Evolutionary conservation across 2,888 invertebrate genomes (phyloP).

Genomic region (Ophion ventricosus): DNA sequence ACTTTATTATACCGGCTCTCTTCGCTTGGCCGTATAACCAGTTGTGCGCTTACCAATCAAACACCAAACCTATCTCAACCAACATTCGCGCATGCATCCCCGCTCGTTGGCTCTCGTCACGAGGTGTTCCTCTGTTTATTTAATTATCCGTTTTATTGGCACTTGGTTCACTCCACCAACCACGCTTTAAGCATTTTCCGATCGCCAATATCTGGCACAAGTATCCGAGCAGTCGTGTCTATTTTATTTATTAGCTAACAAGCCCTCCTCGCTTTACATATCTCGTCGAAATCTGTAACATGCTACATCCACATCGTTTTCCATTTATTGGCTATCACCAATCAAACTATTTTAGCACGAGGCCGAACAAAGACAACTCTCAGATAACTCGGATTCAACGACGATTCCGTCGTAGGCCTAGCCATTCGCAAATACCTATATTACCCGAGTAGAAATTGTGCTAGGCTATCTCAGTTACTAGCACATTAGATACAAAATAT

Average conservation of each 20-base stretch:
- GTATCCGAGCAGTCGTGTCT: conserved; percentile 30
- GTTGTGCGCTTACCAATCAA: conserved; percentile 72
- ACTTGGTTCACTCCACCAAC: conserved; percentile 51
- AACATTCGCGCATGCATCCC: conserved; percentile 52
- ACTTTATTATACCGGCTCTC: conserved; percentile 70
- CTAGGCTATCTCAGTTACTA: too few relatives aligned
- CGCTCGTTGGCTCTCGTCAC: conserved; percentile 41
- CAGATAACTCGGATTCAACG: neutral
- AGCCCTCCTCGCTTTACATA: conserved; percentile 15
- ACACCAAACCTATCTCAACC: conserved; percentile 68
- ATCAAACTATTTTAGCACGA: conserved; percentile 22
- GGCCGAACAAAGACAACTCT: neutral
- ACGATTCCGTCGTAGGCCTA: neutral
- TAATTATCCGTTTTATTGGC: conserved; percentile 71
- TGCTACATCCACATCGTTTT: neutral
- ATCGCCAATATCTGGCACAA: conserved; percentile 60
- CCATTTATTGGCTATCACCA: conserved; percentile 3
- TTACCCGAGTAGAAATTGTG: too few relatives aligned
- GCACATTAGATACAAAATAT: too few relatives aligned
- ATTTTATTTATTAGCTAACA: conserved; percentile 45
- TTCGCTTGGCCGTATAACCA: conserved; percentile 68
- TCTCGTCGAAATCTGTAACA: conserved; percentile 12
- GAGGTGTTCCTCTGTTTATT: conserved; percentile 70
- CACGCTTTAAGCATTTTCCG: conserved; percentile 52
- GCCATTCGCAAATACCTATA: conserved; percentile 16